These are phyloP conservation scores for Porites lutea DNA, from an alignment of 64 coral and sea anemone species.

Conservation along the genomic window DNA sequence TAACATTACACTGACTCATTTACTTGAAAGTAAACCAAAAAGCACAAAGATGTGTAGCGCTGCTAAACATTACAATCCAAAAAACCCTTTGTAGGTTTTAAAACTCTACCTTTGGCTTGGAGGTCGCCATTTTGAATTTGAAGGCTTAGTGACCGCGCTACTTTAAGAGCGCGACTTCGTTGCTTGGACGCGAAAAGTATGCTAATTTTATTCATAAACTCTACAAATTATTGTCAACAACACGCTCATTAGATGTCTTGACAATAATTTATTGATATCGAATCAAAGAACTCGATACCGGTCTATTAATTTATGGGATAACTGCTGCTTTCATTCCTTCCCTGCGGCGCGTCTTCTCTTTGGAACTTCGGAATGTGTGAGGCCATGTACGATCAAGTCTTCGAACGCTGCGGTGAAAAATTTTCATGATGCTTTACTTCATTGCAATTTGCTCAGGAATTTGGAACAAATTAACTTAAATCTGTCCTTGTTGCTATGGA, in stretches of 20 bases:
- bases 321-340: background rate
- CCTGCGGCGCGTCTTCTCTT: background rate
- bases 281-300: background rate
- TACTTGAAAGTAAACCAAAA: background rate
- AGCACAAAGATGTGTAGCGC: background rate
- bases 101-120: constrained; percentile 34
- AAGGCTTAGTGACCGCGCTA: constrained; percentile 1
- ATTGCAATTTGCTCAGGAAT: constrained; percentile 3
- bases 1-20: background rate
- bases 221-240: background rate
- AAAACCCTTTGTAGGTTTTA: background rate
- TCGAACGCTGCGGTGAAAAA: background rate
- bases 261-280: constrained; percentile 31
- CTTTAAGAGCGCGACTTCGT: background rate
- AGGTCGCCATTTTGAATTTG: constrained; percentile 51
- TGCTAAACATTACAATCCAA: background rate
- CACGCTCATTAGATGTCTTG: background rate
- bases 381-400: background rate
- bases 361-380: background rate
- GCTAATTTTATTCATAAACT: background rate
- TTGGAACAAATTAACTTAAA: background rate
- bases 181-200: constrained; percentile 25
- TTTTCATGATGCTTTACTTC: too few relatives aligned
- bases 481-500: constrained; percentile 1
- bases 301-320: background rate